Conservation (phyloP, 2,888 invertebrate species). For the Pterobdella sp. region DNA sequence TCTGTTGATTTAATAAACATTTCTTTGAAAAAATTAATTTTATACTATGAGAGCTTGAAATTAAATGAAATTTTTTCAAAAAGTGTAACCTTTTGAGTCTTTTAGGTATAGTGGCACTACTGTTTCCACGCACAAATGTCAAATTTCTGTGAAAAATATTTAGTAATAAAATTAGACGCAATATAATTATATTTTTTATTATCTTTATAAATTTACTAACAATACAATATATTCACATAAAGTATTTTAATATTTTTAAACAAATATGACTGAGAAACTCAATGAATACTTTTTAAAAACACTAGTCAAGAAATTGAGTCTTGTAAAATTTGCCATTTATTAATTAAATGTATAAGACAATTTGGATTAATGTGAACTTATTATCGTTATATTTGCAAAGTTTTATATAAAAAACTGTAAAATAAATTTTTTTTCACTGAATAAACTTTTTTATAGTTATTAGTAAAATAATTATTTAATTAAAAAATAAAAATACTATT, state of each 20-base stretch:
- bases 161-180: background rate
- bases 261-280: too few species aligned
- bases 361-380: too few species aligned
- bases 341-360: background rate
- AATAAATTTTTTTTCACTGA: background rate
- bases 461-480: background rate
- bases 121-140: background rate
- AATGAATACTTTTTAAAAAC: background rate
- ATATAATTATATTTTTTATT: background rate
- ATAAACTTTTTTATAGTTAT: background rate
- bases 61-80: background rate
- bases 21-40: constrained; percentile 3
- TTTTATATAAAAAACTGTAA: background rate
- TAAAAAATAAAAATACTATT: background rate
- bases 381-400: background rate
- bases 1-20: background rate
- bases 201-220: background rate
- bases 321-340: background rate
- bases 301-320: background rate
- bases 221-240: background rate
- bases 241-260: background rate
- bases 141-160: background rate
- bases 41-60: background rate
- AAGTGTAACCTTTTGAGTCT: constrained; percentile 17
- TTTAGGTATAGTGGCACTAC: constrained; percentile 14